Evolutionary conservation across 2,113 vertebrate genomes (phyloP).

Genomic region (Pollimyrus isidori): DNA sequence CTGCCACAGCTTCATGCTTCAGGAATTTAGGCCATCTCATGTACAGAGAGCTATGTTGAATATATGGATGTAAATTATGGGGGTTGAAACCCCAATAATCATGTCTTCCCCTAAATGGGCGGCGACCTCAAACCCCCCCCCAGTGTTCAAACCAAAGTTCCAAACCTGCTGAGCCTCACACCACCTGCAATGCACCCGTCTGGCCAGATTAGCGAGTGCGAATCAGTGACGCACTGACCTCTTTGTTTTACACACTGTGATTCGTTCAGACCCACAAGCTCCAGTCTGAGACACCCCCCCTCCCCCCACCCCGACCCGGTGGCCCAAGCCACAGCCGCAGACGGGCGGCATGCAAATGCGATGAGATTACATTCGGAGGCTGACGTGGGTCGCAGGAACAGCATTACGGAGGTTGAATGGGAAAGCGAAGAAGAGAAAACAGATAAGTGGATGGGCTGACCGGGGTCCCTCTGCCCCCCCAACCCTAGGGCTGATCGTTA

Average conservation of each 20-base stretch:
- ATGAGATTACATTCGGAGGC: neutral
- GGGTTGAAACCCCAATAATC: too few species aligned
- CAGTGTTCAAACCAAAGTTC: neutral
- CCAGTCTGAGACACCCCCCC: neutral
- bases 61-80: too few species aligned
- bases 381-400: neutral
- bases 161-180: neutral
- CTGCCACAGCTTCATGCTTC: too few species aligned
- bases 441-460: neutral
- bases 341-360: neutral
- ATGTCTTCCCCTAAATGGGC: too few species aligned
- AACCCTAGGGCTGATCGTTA: neutral
- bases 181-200: neutral
- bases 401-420: neutral
- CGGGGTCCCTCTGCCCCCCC: neutral
- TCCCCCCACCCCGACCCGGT: neutral
- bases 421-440: neutral
- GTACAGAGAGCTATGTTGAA: too few species aligned
- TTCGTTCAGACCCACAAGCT: neutral
- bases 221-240: neutral
- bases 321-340: neutral
- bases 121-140: too few species aligned
- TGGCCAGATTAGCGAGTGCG: neutral
- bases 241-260: neutral
- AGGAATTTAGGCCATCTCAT: too few species aligned